Base-by-base conservation (phyloP, 2,888 invertebrate species). In the Xestia sexstrigata region DNA sequence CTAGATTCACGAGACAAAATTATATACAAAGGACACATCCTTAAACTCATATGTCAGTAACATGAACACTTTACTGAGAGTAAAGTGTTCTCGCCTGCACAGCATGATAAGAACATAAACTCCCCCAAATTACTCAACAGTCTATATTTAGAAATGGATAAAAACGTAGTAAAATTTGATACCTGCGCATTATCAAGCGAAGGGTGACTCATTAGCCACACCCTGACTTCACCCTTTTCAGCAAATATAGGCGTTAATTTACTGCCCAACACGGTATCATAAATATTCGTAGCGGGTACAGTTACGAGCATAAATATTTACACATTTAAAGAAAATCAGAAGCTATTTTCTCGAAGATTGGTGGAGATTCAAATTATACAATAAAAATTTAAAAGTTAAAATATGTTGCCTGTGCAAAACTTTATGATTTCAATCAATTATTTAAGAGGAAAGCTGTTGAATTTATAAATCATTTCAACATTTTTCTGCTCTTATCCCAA, bases 161-260 rank as follows among this genome's bases (percentile, higher is more conserved):
- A 66, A 73, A 74, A 72, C 13, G 47, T 60, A 55, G 42, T 71
- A 65, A 71, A 76, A 68, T 63, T 45, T 74, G 66, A 74, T 82
- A 82, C 66, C 62, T 70, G 63, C 23, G 23, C 52, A 58, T 47
- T 82, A 65, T 42, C 35, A 73, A 66, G 35, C 60, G 55, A 20
- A 68, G 65, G 78, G 63, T 86, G 74, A 84, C 78, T 82, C 83
- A 84, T 86, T 82, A 86, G 35, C 83, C 83, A 62, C 78, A 63
- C 86, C 83, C 83, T 63, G 65, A 70, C 62, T 60, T 67, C 49
- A 60, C 74, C 69, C 74, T 74, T 74, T 82, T 82, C 39, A 78
- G 6, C 67, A 75, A 82, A 86, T 75, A 72, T 81, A 62, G 9
- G 65, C 35, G 52, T 76, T 74, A 82, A 81, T 81, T 73, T 81